Evolutionary conservation across 2,797 vertebrate genomes (phyloP), one percentile per base, ranked within the genome.

Genomic region (Leptoclinus maculatus): DNA sequence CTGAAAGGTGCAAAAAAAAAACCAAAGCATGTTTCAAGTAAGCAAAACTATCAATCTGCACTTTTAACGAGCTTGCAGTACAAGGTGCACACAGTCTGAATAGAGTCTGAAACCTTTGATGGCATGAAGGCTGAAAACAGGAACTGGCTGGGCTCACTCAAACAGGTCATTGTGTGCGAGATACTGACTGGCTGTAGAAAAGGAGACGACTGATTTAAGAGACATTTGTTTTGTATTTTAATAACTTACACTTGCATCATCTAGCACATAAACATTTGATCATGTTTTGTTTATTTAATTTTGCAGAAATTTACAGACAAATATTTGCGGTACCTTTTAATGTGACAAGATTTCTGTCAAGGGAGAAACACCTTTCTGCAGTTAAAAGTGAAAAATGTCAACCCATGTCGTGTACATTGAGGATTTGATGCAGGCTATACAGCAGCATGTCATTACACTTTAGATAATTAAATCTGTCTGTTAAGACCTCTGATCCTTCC

Each of bases 1-100:
- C 63, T 74, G 62, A 89, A 86, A 90, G 83, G 80, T 91, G 72
- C 83, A 84, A 89, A 89, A 88, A 89, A 88, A 60, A 84, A 29
- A 29, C 3, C 60, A 41, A 69, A 78, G 66, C 79, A 69, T 69
- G 70, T 76, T 83, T 85, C 51, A 74, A 76, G 41, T 34, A 74
- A 80, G 76, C 74, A 80, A 68, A 86, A 87, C 58, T 74, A 76
- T 79, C 70, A 86, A 86, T 83, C 80, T 85, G 81, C 34, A 78
- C 62, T 45, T 76, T 38, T 82, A 84, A 79, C 58, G 23, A 74
- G 53, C 62, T 74, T 49, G 29, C 7, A 66, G 72, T 66, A 66
- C 54, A 83, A 74, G 32, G 54, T 79, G 74, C 65, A 75, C 58
- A 49, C 49, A 65, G 29, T 21, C 23, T 83, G 65, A 80, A 79